Evolutionary conservation across 2,888 invertebrate species (phyloP), one percentile per base, ranked within the genome.

Genomic region (Anoplius nigerrimus): DNA sequence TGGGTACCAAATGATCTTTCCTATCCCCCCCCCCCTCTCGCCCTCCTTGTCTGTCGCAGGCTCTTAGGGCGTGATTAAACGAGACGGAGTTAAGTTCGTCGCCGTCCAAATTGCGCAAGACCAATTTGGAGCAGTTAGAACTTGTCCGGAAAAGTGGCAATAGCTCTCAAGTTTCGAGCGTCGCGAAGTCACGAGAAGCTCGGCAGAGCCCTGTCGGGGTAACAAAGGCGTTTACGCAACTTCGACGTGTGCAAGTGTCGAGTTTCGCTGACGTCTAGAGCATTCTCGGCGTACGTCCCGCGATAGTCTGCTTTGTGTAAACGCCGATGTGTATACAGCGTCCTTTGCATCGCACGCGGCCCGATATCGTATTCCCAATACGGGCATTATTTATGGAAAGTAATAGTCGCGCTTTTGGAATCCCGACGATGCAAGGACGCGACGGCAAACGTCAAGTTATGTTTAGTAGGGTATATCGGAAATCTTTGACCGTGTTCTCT

Each of bases 71-170:
- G 58, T 46, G 22, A 58, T 58, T 58, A 58, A 58, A 46, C 46
- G 46, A 52, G 22, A 43, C 58, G 16, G 45, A 21, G 58, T 20
- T 43, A 58, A 58, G 45, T 58, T 45, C 58, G 58, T 45, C 45
- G 58, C 34, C 34, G 34, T 34, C 34, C 4, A 58, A 58, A 58
- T 58, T 58, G 58, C 58, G 21, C 45, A 58, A 58, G 58, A 58
- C 58, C 58, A 58, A 58, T 58, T 58, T 45, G 58, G 46, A 58
- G 58, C 45, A 45, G 58, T 58, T 58, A 58, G 58, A 24, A 58
- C 20, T 58, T 43, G 58, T 46, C 45, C 11, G 58, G 58, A 58
- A 58, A 58, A 58, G 22, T 58, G 58, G 45, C 45, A 45, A 58
- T 58, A 45, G 58, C 58, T 58, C 24, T 46, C 43, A 58, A 58